These are phyloP conservation scores for Sylvicola fuscatus DNA, from an alignment of 2,888 invertebrate species.

Conservation along the genomic window DNA sequence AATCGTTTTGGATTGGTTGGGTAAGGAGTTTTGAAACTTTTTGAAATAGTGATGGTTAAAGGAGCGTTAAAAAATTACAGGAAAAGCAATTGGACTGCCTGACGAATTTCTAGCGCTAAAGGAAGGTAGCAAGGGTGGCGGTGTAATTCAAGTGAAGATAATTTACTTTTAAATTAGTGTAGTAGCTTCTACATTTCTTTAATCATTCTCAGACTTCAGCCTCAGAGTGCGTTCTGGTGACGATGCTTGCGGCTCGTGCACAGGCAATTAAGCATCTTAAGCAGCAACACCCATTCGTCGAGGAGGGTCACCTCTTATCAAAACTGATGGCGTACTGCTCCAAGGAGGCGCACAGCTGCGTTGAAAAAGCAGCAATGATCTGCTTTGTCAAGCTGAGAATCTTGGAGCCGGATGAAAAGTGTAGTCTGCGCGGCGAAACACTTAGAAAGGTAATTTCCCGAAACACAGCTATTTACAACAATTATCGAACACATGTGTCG, in stretches of 20 bases:
- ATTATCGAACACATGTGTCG: too few relatives aligned
- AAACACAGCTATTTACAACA: too few relatives aligned
- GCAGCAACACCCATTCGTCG: slow-evolving; percentile 63
- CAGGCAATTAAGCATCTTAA: slow-evolving; percentile 72
- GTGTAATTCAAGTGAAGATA: slow-evolving; percentile 65
- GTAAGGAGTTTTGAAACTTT: slow-evolving; percentile 26
- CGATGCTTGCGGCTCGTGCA: slow-evolving; percentile 79
- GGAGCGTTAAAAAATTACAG: slow-evolving; percentile 21
- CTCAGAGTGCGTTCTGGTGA: slow-evolving; percentile 84
- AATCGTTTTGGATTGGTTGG: slow-evolving; percentile 89
- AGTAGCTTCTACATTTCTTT: neutral
- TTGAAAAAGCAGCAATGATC: slow-evolving; percentile 89
- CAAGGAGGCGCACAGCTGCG: slow-evolving; percentile 78
- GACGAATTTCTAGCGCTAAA: slow-evolving; percentile 66
- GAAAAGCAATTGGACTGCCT: slow-evolving; percentile 82
- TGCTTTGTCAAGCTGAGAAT: slow-evolving; percentile 78
- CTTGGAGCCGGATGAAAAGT: slow-evolving; percentile 69
- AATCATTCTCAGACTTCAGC: slow-evolving; percentile 58
- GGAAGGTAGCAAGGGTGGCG: slow-evolving; percentile 77
- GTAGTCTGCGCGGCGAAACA: slow-evolving; percentile 59
- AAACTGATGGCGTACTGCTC: slow-evolving; percentile 88
- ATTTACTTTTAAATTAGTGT: neutral
- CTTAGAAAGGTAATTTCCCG: slow-evolving; percentile 41
- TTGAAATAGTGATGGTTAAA: neutral
- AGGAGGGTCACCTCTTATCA: slow-evolving; percentile 75